phyloP scores from a whole-genome alignment of 2,797 vertebrate species.

The Lindbergichthys nudifrons region DNA sequence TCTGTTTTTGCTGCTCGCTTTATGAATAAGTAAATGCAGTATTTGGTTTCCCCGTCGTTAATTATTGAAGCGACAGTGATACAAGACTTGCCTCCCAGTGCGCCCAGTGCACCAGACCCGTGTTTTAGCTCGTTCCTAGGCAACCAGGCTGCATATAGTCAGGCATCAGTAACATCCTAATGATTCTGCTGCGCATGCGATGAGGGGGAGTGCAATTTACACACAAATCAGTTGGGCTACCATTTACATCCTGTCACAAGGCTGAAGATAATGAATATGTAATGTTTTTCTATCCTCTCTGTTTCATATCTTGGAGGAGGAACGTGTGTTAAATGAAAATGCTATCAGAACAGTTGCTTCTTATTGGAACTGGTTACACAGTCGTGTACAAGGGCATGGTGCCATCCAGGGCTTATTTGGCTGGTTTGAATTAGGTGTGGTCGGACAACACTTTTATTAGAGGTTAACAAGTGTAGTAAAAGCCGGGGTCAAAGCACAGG shows the following conservation, averaged over 20 bases:
- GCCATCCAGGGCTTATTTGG: constrained; percentile 28
- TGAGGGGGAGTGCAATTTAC: constrained; percentile 82
- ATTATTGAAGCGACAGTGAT: constrained; percentile 89
- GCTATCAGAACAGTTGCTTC: constrained; percentile 47
- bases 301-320: constrained; percentile 58
- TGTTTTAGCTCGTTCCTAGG: constrained; percentile 86
- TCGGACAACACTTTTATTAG: constrained; percentile 24
- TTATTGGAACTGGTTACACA: constrained; percentile 35
- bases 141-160: constrained; percentile 85
- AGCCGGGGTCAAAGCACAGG: constrained; percentile 31
- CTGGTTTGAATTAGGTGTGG: constrained; percentile 29
- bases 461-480: constrained; percentile 21
- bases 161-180: constrained; percentile 87
- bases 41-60: constrained; percentile 86
- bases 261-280: constrained; percentile 71
- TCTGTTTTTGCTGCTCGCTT: constrained; percentile 71
- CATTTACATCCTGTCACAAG: constrained; percentile 76
- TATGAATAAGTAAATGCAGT: constrained; percentile 87
- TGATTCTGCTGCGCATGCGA: constrained; percentile 81
- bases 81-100: constrained; percentile 85
- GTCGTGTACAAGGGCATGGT: constrained; percentile 38
- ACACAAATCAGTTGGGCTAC: constrained; percentile 80
- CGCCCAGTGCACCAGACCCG: constrained; percentile 79
- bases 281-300: constrained; percentile 39
- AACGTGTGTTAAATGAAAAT: constrained; percentile 64